Base-by-base conservation (phyloP, 2,113 vertebrate genomes). In the Microtus ochrogaster region DNA sequence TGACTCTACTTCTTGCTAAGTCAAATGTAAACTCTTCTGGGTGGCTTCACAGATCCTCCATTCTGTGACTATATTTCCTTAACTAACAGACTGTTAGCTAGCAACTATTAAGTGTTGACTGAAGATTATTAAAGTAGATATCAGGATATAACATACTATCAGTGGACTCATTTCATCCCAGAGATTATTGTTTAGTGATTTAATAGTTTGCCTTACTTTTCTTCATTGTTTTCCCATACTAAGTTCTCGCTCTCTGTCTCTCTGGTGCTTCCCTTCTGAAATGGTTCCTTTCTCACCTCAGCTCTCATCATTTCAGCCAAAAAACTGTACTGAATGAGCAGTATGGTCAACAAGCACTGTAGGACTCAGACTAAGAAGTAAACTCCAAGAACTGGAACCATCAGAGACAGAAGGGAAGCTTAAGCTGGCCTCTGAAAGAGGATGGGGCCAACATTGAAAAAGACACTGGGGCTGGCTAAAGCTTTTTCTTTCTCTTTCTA, bases 1-100 rank as follows among this genome's bases (percentile, higher is more conserved):
- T 89, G 17, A 47, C 83, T 77, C 90, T 86, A 74, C 28, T 97
- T 58, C 52, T 70, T 94, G 21, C 85, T 94, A 21, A 92, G 78
- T 93, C 63, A 94, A 70, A 76, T 96, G 66, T 83, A 90, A 90
- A 83, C 21, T 58, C 16, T 76, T 94, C 30, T 55, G 24, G 58
- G 19, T 92, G 47, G 19, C 44, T 81, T 95, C 63, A 44, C 13
- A 85, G 84, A 61, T 72, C 16, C 30, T 93, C 28, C 21, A 24
- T 91, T 33, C 76, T 74, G 55, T 70, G 33, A 66, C 24, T 89
- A 36, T 8, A 8, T 78, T 36, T 78, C 70, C n/a, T 82, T 93
- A 22, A 73, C 26, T 44, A 82, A 26, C 91, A 36, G 93, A 52
- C 58, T 88, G 21, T 89, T 94, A 90, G 68, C 52, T 74, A 92